These are phyloP conservation scores for Harpagoxenus sublaevis DNA, from an alignment of 2,888 invertebrate species.

Conservation along the genomic window DNA sequence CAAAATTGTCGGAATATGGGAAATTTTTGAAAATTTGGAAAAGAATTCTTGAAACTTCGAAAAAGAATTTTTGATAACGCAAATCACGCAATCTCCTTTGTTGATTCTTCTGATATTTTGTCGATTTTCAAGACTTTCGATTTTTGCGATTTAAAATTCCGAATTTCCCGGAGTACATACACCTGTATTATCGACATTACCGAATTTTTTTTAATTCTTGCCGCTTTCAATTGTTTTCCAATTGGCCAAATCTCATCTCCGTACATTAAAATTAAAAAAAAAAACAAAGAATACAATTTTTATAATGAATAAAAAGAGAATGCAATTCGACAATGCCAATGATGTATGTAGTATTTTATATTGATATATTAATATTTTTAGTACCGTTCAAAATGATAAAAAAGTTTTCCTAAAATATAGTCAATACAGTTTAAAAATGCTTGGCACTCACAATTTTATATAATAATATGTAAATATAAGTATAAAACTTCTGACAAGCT, in stretches of 20 bases:
- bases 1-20: no score
- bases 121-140: neutral
- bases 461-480: neutral
- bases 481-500: neutral
- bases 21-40: neutral
- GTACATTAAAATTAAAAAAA: no score
- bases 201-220: neutral
- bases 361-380: no score
- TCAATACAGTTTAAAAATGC: neutral
- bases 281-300: no score
- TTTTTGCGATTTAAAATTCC: neutral
- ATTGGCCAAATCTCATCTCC: no score
- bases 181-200: neutral
- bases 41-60: no score
- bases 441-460: neutral
- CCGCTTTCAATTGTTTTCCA: neutral
- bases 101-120: neutral
- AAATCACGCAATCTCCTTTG: neutral
- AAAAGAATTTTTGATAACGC: no score
- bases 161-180: no score
- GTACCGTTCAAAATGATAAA: no score
- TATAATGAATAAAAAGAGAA: no score
- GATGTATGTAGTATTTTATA: neutral
- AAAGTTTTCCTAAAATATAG: neutral
- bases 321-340: neutral